Evolutionary conservation across 2,888 invertebrate genomes (phyloP), one percentile per base, ranked within the genome.

Genomic region (Andrena bucephala): DNA sequence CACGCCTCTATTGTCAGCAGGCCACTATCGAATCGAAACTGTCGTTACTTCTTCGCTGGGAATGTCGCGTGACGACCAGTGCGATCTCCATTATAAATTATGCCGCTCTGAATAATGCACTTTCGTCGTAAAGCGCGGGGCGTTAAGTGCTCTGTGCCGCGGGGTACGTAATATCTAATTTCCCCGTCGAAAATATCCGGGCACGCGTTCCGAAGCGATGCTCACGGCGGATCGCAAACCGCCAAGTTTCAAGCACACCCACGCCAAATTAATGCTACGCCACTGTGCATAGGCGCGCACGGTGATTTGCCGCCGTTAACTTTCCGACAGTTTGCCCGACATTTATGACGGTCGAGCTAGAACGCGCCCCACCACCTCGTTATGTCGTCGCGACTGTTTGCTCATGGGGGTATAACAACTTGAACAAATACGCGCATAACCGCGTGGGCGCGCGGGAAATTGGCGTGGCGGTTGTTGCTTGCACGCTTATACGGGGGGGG

Each of bases 271-370:
- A 76, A 62, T 65, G 75, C 52, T 36, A 80, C 71, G 69, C 79
- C 48, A 59, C 29, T 31, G 50, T 63, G 74, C 63, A 69, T 70
- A 68, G 77, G 75, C 80, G 76, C 57, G 60, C 52, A 3, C 77
- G 66, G 63, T 84, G 87, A 87, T 87, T 87, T 78, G 81, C 77
- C 80, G 81, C 71, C 77, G 85, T 86, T 84, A 87, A 87, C 87
- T 87, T 87, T 78, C 77, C 73, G 85, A 82, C 80, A 81, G 84
- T 87, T 85, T 75, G 78, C 80, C 66, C 82, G 84, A 85, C 87
- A 77, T 87, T 87, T 87, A 87, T 85, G 85, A 82, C 67, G 78
- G 59, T 62, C 82, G 77, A 83, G 72, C 72, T 81, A 57, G 65
- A 76, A 59, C 60, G 62, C 65, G 75, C 75, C 57, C 75, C 57